Evolutionary conservation across 1,140 invertebrate genomes (phyloP).

Genomic region (Cryptotermes secundus): DNA sequence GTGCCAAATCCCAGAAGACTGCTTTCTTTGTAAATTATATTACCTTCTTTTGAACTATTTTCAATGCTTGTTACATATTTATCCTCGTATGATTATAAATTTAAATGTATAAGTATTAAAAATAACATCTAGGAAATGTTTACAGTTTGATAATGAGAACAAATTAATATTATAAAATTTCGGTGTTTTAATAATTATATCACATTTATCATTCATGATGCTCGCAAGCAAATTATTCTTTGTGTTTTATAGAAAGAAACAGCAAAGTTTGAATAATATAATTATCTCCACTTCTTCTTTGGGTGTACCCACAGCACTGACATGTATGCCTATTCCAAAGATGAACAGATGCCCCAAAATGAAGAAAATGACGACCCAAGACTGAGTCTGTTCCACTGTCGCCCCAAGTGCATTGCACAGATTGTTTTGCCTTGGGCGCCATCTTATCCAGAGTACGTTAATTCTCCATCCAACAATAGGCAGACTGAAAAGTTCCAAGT

Average conservation of each 20-base stretch:
- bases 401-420: not conserved
- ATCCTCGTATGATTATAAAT: not conserved
- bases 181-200: not conserved
- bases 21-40: not conserved
- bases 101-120: slow-evolving; percentile 21
- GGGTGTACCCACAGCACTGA: not conserved
- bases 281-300: not conserved
- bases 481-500: not conserved
- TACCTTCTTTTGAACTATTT: not conserved
- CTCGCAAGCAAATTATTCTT: not conserved
- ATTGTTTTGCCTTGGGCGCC: not conserved
- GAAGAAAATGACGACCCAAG: not conserved
- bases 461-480: not conserved
- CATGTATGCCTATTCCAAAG: not conserved
- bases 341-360: not conserved
- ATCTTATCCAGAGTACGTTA: not conserved
- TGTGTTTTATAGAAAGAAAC: not conserved
- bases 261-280: not conserved
- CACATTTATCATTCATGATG: not conserved
- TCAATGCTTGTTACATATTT: not conserved
- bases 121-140: slow-evolving; percentile 13
- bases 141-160: slow-evolving; percentile 8
- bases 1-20: too few species aligned
- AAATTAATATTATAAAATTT: slow-evolving; percentile 19
- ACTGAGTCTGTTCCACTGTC: not conserved